Evolutionary conservation across 2,113 vertebrate species (phyloP).

Genomic region (Merops nubicus): DNA sequence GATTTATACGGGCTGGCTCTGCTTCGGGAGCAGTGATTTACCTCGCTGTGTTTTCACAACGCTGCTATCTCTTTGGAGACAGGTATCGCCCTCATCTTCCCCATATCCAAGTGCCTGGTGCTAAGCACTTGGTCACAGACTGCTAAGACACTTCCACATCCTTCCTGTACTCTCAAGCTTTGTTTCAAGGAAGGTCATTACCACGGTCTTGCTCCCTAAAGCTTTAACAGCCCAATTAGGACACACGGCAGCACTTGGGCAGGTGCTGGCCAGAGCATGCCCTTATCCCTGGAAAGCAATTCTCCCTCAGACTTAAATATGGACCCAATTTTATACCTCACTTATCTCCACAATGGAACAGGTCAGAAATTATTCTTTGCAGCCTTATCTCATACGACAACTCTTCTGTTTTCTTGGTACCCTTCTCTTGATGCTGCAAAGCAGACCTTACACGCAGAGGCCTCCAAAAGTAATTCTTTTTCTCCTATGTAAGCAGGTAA

Average conservation of each 20-base stretch:
- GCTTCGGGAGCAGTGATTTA: constrained; percentile 44
- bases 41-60: constrained; percentile 37
- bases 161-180: constrained; percentile 1
- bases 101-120: not conserved
- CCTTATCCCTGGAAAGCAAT: constrained; percentile 24
- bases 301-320: not conserved
- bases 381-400: not conserved
- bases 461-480: not conserved
- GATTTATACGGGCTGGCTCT: constrained; percentile 51
- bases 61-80: constrained; percentile 50
- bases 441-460: not conserved
- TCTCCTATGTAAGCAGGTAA: not conserved
- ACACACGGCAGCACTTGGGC: not conserved
- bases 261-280: not conserved
- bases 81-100: constrained; percentile 32
- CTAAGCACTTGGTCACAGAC: constrained; percentile 4
- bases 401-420: constrained; percentile 7
- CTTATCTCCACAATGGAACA: not conserved
- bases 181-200: constrained; percentile 31
- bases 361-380: not conserved
- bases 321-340: not conserved
- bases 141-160: constrained; percentile 8
- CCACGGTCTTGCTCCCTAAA: not conserved
- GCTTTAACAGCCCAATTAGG: constrained; percentile 44
- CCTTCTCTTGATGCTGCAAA: not conserved